Conservation (phyloP, 30 jellyfish, hydroid and myxozoan genomes). For the Cassiopea xamachana region DNA sequence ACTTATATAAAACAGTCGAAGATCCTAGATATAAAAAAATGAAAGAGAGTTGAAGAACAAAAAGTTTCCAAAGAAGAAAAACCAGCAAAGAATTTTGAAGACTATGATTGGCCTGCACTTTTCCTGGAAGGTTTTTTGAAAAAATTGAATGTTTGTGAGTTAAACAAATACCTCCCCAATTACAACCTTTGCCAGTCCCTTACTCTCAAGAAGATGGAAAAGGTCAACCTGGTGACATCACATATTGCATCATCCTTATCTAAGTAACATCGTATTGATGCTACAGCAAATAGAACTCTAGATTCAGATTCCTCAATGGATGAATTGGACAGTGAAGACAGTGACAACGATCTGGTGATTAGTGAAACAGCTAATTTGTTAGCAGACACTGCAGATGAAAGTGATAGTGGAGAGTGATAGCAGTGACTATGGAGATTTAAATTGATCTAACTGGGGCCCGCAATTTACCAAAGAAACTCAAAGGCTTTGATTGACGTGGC, state of each 20-base stretch:
- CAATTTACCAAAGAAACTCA: too few relatives aligned
- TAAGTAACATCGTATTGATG: slow-evolving; percentile 32
- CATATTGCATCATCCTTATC: not conserved
- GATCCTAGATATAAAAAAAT: slow-evolving; percentile 8
- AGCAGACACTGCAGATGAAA: slow-evolving; percentile 32
- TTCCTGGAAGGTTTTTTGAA: slow-evolving; percentile 12
- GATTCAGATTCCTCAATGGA: slow-evolving; percentile 49
- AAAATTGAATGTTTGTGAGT: not conserved
- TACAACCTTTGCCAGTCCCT: slow-evolving; percentile 20
- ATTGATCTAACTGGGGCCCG: too few relatives aligned
- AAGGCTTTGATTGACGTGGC: not conserved
- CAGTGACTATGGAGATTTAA: slow-evolving; percentile 7
- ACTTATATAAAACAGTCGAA: too few relatives aligned
- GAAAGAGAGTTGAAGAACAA: slow-evolving; percentile 54
- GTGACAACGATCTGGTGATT: slow-evolving; percentile 6
- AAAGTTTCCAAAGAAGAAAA: slow-evolving; percentile 6
- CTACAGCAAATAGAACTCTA: slow-evolving; percentile 18
- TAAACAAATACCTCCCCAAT: slow-evolving; percentile 10
- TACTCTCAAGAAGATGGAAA: slow-evolving; percentile 13
- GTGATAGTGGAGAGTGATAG: slow-evolving; percentile 26
- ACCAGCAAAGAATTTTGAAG: slow-evolving; percentile 28
- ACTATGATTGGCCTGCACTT: slow-evolving; percentile 47
- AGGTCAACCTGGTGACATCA: slow-evolving; percentile 7
- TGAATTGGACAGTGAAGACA: slow-evolving; percentile 31
- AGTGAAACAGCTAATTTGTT: slow-evolving; percentile 28